Evolutionary conservation across 1,140 invertebrate genomes (phyloP).

Genomic region (Trichoplusia ni): DNA sequence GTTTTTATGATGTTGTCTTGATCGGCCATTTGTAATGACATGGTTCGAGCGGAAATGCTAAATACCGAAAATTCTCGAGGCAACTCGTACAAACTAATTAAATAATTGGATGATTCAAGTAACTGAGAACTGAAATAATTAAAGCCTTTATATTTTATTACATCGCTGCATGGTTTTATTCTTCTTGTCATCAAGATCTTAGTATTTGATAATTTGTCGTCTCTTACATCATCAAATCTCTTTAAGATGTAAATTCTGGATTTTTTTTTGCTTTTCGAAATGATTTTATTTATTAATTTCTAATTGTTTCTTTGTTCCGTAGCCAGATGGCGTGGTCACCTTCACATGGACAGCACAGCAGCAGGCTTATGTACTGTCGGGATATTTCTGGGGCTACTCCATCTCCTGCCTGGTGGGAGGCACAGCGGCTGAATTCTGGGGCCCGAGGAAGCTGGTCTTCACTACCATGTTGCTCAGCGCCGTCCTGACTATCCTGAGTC

Average conservation of each 20-base stretch:
- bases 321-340: conserved; percentile 67
- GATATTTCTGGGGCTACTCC: conserved; percentile 80
- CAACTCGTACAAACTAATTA: too few relatives aligned
- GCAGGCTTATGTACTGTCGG: conserved; percentile 69
- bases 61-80: background rate
- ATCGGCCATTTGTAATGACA: background rate
- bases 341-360: conserved; percentile 69
- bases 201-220: too few relatives aligned
- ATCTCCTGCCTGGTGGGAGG: conserved; percentile 85
- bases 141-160: background rate
- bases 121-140: too few relatives aligned
- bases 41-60: background rate
- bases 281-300: too few relatives aligned
- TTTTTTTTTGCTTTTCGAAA: too few relatives aligned
- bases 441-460: conserved; percentile 87
- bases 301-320: conserved; percentile 39
- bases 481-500: conserved; percentile 87
- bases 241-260: too few relatives aligned
- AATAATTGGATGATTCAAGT: too few relatives aligned
- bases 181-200: background rate
- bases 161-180: background rate
- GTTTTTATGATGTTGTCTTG: background rate
- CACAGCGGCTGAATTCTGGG: conserved; percentile 87
- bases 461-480: conserved; percentile 85
- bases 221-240: too few relatives aligned